Percentiles rank a stretch among this genome's conserved stretches.
Evolutionary conservation across 2,113 vertebrate genomes (phyloP).

Genomic region (Lamprologus sp.): DNA sequence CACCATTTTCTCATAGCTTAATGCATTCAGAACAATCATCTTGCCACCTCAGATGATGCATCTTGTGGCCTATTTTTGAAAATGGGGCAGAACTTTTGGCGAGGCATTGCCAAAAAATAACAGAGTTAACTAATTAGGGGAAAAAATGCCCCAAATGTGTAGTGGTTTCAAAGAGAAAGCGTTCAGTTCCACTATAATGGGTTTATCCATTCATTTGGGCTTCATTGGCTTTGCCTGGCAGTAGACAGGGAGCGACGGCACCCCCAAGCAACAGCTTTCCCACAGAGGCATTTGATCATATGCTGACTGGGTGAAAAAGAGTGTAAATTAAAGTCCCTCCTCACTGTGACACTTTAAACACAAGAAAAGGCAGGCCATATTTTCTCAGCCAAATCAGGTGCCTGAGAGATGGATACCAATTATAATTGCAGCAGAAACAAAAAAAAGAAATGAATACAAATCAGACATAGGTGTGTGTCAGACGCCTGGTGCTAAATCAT

Average conservation of each 20-base stretch:
- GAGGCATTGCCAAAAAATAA: neutral
- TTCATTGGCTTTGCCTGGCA: conserved; percentile 55
- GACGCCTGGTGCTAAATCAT: conserved; percentile 23
- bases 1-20: neutral
- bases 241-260: conserved; percentile 24
- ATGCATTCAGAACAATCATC: conserved; percentile 25
- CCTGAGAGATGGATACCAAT: conserved; percentile 31
- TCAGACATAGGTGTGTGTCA: conserved; percentile 31
- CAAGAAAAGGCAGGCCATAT: conserved; percentile 40
- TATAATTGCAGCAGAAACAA: conserved; percentile 3
- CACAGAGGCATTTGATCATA: conserved; percentile 57
- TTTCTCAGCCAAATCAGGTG: conserved; percentile 37
- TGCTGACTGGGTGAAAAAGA: conserved; percentile 45
- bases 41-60: conserved; percentile 15
- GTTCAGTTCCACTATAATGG: conserved; percentile 49
- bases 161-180: conserved; percentile 31
- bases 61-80: conserved; percentile 35
- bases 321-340: conserved; percentile 51
- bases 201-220: conserved; percentile 59
- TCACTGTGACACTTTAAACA: conserved; percentile 53
- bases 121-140: conserved; percentile 27
- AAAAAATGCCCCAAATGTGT: neutral
- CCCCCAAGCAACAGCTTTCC: conserved; percentile 47
- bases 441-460: neutral
- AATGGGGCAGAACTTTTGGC: conserved; percentile 7